Percentiles rank a stretch among this genome's conserved stretches.
Conservation (phyloP, 2,797 vertebrate species). For the Hydrophis major region DNA sequence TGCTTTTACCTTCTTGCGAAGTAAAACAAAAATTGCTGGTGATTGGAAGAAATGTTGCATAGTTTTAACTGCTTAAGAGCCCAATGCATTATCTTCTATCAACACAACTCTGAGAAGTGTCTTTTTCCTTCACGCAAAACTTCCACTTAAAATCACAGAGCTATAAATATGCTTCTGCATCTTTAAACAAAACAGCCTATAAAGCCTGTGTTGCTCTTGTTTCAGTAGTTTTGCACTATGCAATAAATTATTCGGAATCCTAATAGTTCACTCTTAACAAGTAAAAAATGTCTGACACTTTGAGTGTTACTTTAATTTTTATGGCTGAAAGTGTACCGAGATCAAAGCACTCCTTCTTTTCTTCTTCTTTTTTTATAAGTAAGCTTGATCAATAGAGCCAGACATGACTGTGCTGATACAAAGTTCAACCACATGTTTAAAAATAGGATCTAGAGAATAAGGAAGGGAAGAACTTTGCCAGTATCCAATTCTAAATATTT, state of each 20-base stretch:
- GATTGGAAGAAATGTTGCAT: constrained; percentile 13
- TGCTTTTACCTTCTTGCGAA: constrained; percentile 9
- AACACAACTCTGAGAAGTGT: constrained; percentile 6
- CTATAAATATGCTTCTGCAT: constrained; percentile 31
- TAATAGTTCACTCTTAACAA: constrained; percentile 67
- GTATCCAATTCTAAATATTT: constrained; percentile 64
- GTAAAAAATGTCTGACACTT: constrained; percentile 72
- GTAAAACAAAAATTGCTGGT: constrained; percentile 15
- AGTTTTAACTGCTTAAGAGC: background rate
- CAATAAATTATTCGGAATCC: constrained; percentile 61
- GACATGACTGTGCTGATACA: constrained; percentile 66
- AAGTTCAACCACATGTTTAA: constrained; percentile 69
- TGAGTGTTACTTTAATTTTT: constrained; percentile 75
- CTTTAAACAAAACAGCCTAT: constrained; percentile 42
- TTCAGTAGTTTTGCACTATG: constrained; percentile 46
- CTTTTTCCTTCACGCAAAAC: constrained; percentile 22
- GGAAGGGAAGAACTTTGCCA: constrained; percentile 55
- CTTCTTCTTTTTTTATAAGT: constrained; percentile 15
- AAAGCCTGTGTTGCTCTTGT: constrained; percentile 42
- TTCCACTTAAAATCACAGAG: constrained; percentile 38
- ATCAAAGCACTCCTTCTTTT: constrained; percentile 65
- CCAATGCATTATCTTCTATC: constrained; percentile 11
- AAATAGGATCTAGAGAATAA: constrained; percentile 53
- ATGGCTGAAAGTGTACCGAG: constrained; percentile 69
- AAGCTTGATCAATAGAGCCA: constrained; percentile 51